Base-by-base conservation (phyloP, 1,140 invertebrate species). In the Bombus haemorrhoidalis region DNA sequence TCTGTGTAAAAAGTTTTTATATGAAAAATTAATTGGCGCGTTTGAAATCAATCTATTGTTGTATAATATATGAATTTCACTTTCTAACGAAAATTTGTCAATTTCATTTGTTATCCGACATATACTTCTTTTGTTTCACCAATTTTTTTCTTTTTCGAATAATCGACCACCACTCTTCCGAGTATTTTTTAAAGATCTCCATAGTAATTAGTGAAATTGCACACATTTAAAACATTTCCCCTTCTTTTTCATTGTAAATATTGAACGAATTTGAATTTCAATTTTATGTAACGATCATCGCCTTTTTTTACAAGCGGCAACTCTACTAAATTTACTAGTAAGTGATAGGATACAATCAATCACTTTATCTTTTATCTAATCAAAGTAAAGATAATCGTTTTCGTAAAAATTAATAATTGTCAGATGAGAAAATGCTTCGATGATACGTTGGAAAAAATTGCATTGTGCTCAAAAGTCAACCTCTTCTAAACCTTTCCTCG, bases 401-500 rank as follows among this genome's bases (percentile, higher is more conserved):
- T 41, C 41, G 81, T 37, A 83, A 87, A 62, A 90, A 92, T 89
- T 53, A 92, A 87, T 84, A 91, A 89, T 88, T 69, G 41, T 85
- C 68, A 68, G 78, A 86, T 79, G 87, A 90, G 68, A 83, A 90
- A 90, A 91, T 89, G 86, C 89, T 89, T 91, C 73, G 62, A 83
- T 77, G 81, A 92, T 88, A 85, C 83, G 87, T 92, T 88, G 81
- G 86, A 84, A 91, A 90, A 92, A 68, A 66, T 77, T 73, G 88
- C 88, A 89, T 89, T 90, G 89, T 90, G 90, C 91, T 85, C 93
- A 90, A 85, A 85, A 92, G 91, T 91, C 84, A 76, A 41, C 85
- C 37, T 84, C 47, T 25, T 81, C 22, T 76, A 64, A 59, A 47
- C 39, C 28, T 75, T 78, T n/a, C 28, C 28, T 57, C n/a, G 22